A percentile compares a stretch with the other conserved stretches of the same genome.
phyloP scores from a whole-genome alignment of 2,113 vertebrate species.

The Vidua macroura region DNA sequence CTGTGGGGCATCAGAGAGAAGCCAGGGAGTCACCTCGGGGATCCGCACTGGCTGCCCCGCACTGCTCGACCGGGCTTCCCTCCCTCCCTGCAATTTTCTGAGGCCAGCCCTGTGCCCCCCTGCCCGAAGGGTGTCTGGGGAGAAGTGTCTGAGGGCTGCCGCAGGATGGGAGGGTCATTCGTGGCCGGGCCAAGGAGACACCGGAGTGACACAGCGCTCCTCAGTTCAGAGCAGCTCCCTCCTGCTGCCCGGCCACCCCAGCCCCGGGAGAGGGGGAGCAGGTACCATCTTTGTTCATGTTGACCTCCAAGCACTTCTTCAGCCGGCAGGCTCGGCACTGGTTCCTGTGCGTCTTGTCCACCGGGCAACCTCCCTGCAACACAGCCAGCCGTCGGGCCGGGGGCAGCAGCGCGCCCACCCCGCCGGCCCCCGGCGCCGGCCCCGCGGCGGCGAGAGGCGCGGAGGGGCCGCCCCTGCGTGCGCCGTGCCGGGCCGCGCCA shows the following conservation, averaged over 20 bases:
- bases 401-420: background rate
- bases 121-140: background rate
- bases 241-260: background rate
- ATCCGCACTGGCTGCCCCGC: accelerated
- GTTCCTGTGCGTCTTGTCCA: constrained; percentile 99
- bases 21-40: background rate
- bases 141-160: background rate
- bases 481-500: background rate
- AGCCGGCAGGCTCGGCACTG: constrained; percentile 97
- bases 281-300: constrained; percentile 99
- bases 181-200: background rate
- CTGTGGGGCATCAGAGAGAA: constrained; percentile 66
- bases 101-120: accelerated
- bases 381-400: background rate
- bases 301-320: constrained; percentile 98
- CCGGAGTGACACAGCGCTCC: background rate
- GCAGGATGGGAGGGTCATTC: background rate
- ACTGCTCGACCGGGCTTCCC: background rate
- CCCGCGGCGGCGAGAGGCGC: background rate
- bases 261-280: background rate
- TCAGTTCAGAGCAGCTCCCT: background rate
- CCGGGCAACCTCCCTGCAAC: constrained; percentile 92
- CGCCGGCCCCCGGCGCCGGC: background rate
- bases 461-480: background rate
- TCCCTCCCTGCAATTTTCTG: background rate